Evolutionary conservation across 2,113 vertebrate genomes (phyloP).

Genomic region (Numida meleagris): DNA sequence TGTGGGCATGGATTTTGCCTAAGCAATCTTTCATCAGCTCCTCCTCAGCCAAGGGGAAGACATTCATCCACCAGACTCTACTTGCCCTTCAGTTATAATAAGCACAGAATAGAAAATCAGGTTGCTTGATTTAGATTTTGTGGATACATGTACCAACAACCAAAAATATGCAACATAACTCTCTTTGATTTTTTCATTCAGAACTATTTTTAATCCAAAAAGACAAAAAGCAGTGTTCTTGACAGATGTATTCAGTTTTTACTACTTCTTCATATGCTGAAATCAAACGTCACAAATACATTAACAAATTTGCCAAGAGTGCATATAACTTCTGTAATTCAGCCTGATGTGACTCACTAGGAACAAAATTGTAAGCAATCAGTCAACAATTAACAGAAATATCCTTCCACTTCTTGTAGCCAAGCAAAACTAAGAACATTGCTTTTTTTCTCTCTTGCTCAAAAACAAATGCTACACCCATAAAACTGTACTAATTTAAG

Average conservation of each 20-base stretch:
- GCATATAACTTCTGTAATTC: background rate
- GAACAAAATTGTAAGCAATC: constrained; percentile 5
- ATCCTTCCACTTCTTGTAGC: constrained; percentile 7
- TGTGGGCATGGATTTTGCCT: too few species aligned
- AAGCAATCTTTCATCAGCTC: too few species aligned
- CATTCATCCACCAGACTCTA: too few species aligned
- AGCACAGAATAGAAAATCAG: background rate
- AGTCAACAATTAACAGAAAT: background rate
- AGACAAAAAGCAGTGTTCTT: accelerated
- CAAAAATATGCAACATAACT: background rate
- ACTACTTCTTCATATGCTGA: background rate
- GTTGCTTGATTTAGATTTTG: background rate
- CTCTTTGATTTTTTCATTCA: background rate
- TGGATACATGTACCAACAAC: background rate
- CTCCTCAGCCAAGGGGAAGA: too few species aligned
- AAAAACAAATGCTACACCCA: background rate
- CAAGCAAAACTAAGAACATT: background rate
- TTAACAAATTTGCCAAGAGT: background rate
- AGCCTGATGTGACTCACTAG: background rate
- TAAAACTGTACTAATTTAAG: background rate
- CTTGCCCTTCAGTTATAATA: background rate
- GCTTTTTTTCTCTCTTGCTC: background rate
- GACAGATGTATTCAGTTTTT: background rate
- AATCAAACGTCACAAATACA: background rate
- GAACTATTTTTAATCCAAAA: background rate